Percentiles rank a stretch among this genome's conserved stretches.
phyloP scores from a whole-genome alignment of 2,888 invertebrate genomes.

The Drosophila yooni region DNA sequence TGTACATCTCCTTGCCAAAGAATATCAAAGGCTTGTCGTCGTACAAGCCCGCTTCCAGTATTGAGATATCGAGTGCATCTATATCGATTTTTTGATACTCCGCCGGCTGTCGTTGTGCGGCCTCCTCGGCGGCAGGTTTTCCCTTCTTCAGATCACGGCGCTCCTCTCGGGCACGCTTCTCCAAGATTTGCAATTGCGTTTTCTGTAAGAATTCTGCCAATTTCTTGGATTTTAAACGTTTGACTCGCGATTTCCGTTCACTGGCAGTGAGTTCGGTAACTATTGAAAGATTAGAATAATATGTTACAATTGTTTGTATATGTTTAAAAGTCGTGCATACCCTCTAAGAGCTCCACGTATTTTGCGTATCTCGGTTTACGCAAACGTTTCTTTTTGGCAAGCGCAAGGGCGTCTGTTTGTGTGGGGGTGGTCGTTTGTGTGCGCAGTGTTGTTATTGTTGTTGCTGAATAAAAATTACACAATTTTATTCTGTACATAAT shows the following conservation, averaged over 20 bases:
- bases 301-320: background rate
- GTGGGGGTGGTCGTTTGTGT: constrained; percentile 80
- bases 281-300: constrained; percentile 71
- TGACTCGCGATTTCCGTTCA: constrained; percentile 89
- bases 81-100: constrained; percentile 83
- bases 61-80: constrained; percentile 76
- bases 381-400: constrained; percentile 65
- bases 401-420: constrained; percentile 59
- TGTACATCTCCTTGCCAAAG: constrained; percentile 78
- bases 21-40: constrained; percentile 84
- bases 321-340: constrained; percentile 83
- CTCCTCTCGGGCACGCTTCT: constrained; percentile 66
- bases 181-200: constrained; percentile 83
- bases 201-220: constrained; percentile 88
- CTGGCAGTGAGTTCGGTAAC: constrained; percentile 88
- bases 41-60: constrained; percentile 75
- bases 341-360: constrained; percentile 89
- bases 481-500: background rate
- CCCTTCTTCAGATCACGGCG: constrained; percentile 43
- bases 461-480: constrained; percentile 6
- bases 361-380: constrained; percentile 85
- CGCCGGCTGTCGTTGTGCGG: constrained; percentile 66
- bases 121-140: constrained; percentile 11
- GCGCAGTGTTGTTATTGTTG: constrained; percentile 47
- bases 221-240: constrained; percentile 88